Evolutionary conservation across 2,888 invertebrate species (phyloP), one percentile per base, ranked within the genome.

Genomic region (Himalopsyche tibetana): DNA sequence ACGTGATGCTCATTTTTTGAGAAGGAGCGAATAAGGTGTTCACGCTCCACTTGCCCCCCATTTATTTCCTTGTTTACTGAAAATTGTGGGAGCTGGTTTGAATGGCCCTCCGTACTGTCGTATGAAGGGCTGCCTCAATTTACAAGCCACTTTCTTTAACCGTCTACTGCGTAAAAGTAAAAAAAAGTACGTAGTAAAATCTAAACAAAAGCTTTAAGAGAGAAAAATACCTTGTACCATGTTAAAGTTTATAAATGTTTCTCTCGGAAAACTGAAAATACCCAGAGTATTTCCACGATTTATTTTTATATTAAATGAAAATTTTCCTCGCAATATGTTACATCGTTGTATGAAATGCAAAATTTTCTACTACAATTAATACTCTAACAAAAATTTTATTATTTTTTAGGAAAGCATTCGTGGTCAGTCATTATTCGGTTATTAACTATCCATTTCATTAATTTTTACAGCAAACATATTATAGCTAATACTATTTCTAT

Each of bases 11-110:
- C 63, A 63, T 63, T 15, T 19, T 63, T 63, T n/a, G 63, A 8
- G 63, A 63, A 63, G 11, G 8, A 63, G 63, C 11, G 28, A 19
- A 45, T 45, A 45, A 51, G 45, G 81, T 19, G 19, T 81, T 81
- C 45, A 5, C 81, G 81, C 0, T 81, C 45, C 19, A 45, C 45
- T 81, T 51, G 81, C n/a, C 81, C 28, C 15, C 81, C 51, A 81
- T 81, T 81, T 81, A 81, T 81, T 81, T 81, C 45, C 81, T 81
- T 81, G 81, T 81, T 81, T 81, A 81, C 81, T 81, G 81, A 42
- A 81, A 81, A 81, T 19, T 81, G 81, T 45, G 40, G 42, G 45
- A 51, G 81, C 28, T 12, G 45, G 45, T 45, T 12, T 81, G 81
- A 81, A 45, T 45, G 81, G 45, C 81, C 15, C 81, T 45, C 81